These are phyloP conservation scores for Taurulus bubalis DNA, from an alignment of 2,113 vertebrate species.

Conservation along the genomic window DNA sequence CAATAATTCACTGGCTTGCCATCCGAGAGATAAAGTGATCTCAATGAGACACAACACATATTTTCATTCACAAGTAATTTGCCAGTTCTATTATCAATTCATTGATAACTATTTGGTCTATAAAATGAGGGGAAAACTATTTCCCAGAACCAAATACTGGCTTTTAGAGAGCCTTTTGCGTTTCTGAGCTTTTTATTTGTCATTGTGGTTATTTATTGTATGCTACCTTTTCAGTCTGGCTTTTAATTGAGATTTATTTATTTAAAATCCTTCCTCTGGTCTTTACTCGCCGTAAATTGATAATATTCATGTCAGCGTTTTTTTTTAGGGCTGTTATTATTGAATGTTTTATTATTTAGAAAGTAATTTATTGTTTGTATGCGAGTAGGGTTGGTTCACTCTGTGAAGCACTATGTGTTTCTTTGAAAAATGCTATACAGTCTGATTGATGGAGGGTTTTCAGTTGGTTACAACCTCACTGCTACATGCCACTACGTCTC, in stretches of 20 bases:
- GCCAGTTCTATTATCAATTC: neutral
- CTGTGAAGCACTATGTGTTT: neutral
- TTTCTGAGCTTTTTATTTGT: too few species aligned
- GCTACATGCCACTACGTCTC: neutral
- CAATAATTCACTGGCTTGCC: neutral
- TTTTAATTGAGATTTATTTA: too few species aligned
- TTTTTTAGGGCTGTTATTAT: neutral
- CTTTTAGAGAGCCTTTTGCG: too few species aligned
- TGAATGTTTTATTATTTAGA: neutral
- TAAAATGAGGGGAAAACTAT: neutral
- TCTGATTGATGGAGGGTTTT: neutral
- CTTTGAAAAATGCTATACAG: neutral
- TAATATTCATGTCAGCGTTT: neutral
- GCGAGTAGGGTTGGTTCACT: too few species aligned
- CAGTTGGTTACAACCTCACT: neutral
- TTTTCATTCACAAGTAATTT: neutral
- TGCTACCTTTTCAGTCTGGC: too few species aligned
- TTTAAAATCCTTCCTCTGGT: neutral
- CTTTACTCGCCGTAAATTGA: neutral
- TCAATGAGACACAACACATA: neutral
- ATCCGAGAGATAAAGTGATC: slow-evolving; percentile 2
- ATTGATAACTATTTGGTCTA: neutral
- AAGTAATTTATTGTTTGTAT: neutral
- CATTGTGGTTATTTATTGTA: too few species aligned
- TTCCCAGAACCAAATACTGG: neutral